A percentile compares a stretch with the other conserved stretches of the same genome.
Evolutionary conservation across 2,888 invertebrate genomes (phyloP).

Genomic region (Opisthograptis luteolata): DNA sequence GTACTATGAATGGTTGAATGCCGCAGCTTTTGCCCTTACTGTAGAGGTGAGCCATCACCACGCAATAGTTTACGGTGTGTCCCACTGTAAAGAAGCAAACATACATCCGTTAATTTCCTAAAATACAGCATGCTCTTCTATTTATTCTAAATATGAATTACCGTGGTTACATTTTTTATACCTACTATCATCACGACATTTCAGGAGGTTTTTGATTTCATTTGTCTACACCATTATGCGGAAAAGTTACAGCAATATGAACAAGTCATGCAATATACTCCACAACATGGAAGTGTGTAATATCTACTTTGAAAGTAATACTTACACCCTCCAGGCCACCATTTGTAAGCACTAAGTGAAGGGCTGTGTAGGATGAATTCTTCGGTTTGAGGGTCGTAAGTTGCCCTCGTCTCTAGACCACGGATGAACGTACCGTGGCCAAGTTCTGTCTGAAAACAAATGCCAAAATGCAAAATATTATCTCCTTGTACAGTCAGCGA

Average conservation of each 20-base stretch:
- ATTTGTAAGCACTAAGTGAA: conserved; percentile 94
- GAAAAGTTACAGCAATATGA: too few species aligned
- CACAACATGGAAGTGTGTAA: too few species aligned
- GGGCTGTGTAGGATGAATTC: conserved; percentile 96
- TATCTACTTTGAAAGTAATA: too few species aligned
- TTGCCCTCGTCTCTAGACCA: conserved; percentile 96
- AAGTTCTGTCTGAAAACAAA: conserved; percentile 90
- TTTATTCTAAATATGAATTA: too few species aligned
- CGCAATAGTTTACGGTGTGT: conserved; percentile 94
- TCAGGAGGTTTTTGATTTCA: too few species aligned
- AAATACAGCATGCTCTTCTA: too few species aligned
- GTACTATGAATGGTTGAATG: conserved; percentile 96
- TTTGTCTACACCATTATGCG: too few species aligned
- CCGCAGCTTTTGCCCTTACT: conserved; percentile 92
- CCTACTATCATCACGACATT: too few species aligned
- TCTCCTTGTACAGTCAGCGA: too few species aligned
- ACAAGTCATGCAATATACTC: too few species aligned
- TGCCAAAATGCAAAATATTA: not conserved
- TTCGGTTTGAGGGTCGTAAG: conserved; percentile 91
- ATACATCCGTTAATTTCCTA: not conserved
- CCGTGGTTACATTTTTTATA: too few species aligned
- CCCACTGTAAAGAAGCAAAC: conserved; percentile 87
- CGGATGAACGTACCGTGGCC: conserved; percentile 98
- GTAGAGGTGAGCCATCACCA: conserved; percentile 96
- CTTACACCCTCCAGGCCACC: conserved; percentile 98